Conservation (phyloP, 2,888 invertebrate genomes). For the Ormyrus thymus region DNA sequence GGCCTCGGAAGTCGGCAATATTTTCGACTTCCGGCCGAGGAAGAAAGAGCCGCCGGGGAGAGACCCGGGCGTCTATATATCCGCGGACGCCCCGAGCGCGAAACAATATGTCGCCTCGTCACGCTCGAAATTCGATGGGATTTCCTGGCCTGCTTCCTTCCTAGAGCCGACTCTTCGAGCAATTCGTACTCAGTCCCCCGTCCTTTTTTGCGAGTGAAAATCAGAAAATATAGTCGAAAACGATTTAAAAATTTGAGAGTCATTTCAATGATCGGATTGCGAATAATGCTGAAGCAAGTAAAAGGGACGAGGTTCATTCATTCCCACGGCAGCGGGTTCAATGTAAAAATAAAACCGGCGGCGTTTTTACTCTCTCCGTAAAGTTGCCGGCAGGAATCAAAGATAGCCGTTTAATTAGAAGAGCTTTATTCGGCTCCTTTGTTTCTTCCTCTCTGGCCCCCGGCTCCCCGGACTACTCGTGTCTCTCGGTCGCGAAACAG, state of each 20-base stretch:
- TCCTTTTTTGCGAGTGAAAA: background rate
- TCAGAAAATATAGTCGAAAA: background rate
- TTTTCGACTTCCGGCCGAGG: conserved; percentile 70
- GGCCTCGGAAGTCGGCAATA: conserved; percentile 70
- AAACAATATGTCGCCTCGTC: conserved; percentile 69
- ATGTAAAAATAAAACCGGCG: conserved; percentile 26
- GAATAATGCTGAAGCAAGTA: background rate
- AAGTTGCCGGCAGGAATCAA: conserved; percentile 44
- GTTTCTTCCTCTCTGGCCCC: conserved; percentile 46
- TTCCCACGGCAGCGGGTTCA: background rate
- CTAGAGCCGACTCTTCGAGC: background rate
- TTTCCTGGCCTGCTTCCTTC: conserved; percentile 31
- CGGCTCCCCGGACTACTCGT: conserved; percentile 42
- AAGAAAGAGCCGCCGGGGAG: conserved; percentile 45
- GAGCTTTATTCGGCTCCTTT: conserved; percentile 61
- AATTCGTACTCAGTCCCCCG: conserved; percentile 20
- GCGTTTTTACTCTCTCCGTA: conserved; percentile 28
- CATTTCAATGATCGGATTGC: too few species aligned
- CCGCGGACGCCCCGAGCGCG: conserved; percentile 60
- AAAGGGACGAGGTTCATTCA: conserved; percentile 10
- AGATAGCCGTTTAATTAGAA: conserved; percentile 68
- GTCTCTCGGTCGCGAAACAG: conserved; percentile 56
- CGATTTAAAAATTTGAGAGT: background rate
- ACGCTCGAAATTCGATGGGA: conserved; percentile 60
- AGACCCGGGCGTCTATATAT: conserved; percentile 58